phyloP scores from a whole-genome alignment of 2,888 invertebrate species.

The Doris montereyensis region DNA sequence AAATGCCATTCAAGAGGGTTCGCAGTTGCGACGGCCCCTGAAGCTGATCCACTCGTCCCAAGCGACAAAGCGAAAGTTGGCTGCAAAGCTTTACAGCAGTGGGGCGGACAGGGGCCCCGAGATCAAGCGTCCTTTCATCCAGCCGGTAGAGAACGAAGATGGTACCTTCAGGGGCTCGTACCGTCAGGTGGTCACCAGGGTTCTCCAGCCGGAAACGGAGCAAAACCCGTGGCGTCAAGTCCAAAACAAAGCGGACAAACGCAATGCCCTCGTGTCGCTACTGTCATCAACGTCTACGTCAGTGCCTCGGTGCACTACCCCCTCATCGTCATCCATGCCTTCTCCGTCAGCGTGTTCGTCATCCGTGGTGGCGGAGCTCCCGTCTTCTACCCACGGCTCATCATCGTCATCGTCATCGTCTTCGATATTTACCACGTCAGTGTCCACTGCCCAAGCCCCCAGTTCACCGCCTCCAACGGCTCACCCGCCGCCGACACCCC shows the following conservation, averaged over 20 bases:
- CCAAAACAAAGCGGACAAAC: too few species aligned
- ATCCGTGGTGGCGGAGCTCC: background rate
- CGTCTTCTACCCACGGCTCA: background rate
- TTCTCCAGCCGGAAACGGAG: too few species aligned
- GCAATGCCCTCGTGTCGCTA: too few species aligned
- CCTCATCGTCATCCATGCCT: too few species aligned
- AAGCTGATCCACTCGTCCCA: background rate
- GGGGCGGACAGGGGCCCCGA: background rate
- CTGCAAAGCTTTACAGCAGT: background rate
- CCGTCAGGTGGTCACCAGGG: conserved; percentile 15
- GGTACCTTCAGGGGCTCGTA: conserved; percentile 7
- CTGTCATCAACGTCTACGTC: too few species aligned
- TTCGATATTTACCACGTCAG: background rate
- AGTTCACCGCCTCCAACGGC: conserved; percentile 1
- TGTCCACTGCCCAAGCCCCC: conserved; percentile 5
- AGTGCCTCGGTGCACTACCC: too few species aligned
- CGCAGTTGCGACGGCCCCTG: background rate
- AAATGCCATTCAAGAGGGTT: background rate
- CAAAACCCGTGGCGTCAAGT: too few species aligned
- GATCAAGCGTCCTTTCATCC: background rate
- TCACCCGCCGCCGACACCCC: background rate
- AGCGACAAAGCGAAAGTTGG: background rate
- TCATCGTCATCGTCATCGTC: background rate
- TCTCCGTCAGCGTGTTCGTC: too few species aligned
- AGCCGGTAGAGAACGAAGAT: conserved; percentile 22